A percentile compares a stretch with the other conserved stretches of the same genome.
phyloP scores from a whole-genome alignment of 2,797 vertebrate genomes.

The Cryptoblepharus egeriae region DNA sequence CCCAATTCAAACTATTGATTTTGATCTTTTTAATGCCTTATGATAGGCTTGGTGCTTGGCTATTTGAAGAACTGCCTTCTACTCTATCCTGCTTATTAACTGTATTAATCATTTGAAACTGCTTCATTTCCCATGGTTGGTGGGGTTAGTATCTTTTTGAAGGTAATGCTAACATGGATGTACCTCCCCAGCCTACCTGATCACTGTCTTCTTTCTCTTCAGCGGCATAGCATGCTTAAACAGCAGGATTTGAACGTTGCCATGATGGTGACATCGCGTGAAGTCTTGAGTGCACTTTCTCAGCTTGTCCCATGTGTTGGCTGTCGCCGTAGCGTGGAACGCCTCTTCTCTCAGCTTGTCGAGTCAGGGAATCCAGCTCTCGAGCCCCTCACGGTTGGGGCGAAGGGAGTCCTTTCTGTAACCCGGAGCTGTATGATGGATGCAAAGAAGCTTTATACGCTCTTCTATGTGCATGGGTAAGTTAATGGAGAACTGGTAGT shows the following conservation, averaged over 20 bases:
- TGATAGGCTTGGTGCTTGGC: too few relatives aligned
- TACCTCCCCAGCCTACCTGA: too few relatives aligned
- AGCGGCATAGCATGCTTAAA: conserved; percentile 92
- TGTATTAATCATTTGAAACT: too few relatives aligned
- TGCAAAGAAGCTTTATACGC: conserved; percentile 91
- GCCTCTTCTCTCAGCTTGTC: conserved; percentile 93
- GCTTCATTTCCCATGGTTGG: too few relatives aligned
- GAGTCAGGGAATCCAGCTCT: conserved; percentile 93
- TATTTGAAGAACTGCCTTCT: too few relatives aligned
- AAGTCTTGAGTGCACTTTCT: conserved; percentile 89
- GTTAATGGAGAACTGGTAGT: conserved; percentile 35
- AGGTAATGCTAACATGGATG: too few relatives aligned
- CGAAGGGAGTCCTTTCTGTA: conserved; percentile 90
- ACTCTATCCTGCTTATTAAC: too few relatives aligned
- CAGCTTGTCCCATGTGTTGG: conserved; percentile 96
- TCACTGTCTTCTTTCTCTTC: conserved; percentile 30
- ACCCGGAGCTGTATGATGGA: conserved; percentile 91
- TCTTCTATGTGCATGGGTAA: conserved; percentile 97
- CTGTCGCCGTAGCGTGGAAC: conserved; percentile 95
- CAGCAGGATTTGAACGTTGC: conserved; percentile 91
- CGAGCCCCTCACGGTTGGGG: conserved; percentile 92
- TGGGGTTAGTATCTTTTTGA: too few relatives aligned
- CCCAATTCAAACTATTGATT: too few relatives aligned
- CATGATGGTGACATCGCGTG: conserved; percentile 92
- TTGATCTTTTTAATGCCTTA: too few relatives aligned